Evolutionary conservation across 2,888 invertebrate genomes (phyloP).

Genomic region (Sphecodes monilicornis): DNA sequence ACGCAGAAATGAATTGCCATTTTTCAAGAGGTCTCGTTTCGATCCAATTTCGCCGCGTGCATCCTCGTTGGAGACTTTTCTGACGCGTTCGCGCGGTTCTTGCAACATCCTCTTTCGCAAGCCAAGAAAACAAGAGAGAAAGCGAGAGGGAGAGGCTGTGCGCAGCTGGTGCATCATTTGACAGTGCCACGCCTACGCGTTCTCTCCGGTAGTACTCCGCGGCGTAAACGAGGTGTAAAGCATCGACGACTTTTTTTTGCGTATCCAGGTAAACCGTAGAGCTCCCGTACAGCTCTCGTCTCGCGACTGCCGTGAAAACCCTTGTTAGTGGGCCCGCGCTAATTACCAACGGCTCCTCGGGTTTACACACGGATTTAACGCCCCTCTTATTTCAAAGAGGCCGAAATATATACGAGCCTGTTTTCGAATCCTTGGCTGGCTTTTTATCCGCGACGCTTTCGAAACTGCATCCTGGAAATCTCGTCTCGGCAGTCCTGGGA

Average conservation of each 20-base stretch:
- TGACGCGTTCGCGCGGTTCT: not conserved
- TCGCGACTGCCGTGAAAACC: constrained; percentile 73
- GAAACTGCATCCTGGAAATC: constrained; percentile 1
- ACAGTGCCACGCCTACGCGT: constrained; percentile 62
- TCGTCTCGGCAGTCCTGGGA: not conserved
- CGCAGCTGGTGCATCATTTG: constrained; percentile 27
- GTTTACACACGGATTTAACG: constrained; percentile 80
- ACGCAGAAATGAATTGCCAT: no score
- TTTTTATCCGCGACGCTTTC: constrained; percentile 40
- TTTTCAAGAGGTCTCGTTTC: no score
- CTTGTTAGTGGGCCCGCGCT: constrained; percentile 79
- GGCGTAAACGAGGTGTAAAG: constrained; percentile 68
- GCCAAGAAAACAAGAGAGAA: not conserved
- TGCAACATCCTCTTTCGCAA: constrained; percentile 8
- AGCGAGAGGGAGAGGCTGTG: not conserved
- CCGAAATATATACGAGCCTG: constrained; percentile 68
- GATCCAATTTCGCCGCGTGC: no score
- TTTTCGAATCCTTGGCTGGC: constrained; percentile 61
- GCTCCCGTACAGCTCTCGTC: constrained; percentile 22
- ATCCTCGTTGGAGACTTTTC: not conserved
- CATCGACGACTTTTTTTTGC: constrained; percentile 54
- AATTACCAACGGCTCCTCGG: constrained; percentile 78
- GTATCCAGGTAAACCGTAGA: constrained; percentile 69
- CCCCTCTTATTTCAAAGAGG: constrained; percentile 75
- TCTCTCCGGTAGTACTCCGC: constrained; percentile 20